Conservation (phyloP, 2,797 vertebrate species). For the Pipistrellus nathusii region DNA sequence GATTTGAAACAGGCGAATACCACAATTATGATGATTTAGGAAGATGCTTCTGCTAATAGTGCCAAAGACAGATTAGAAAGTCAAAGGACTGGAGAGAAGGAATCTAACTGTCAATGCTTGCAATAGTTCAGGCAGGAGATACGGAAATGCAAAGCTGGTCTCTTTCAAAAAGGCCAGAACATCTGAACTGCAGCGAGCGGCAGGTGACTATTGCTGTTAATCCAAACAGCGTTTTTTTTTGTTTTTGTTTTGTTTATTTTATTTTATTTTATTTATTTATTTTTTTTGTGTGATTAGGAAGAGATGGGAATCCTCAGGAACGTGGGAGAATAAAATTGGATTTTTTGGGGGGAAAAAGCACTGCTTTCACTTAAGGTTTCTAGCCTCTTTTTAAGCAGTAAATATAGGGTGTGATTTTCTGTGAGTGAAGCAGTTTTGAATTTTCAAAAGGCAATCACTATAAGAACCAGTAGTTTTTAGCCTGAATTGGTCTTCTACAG, state of each 20-base stretch:
- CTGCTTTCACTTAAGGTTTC: not conserved
- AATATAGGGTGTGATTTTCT: slow-evolving; percentile 45
- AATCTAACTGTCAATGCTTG: not conserved
- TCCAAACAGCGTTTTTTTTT: slow-evolving; percentile 18
- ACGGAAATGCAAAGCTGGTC: not conserved
- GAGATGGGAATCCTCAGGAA: slow-evolving; percentile 41
- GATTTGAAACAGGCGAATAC: not conserved
- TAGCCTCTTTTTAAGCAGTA: slow-evolving; percentile 39
- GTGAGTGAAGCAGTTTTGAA: slow-evolving; percentile 29
- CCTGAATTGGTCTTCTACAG: not conserved
- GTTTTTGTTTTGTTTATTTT: too few species aligned
- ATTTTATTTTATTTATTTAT: too few species aligned
- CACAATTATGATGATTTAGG: not conserved
- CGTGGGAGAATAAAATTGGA: not conserved
- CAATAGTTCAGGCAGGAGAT: not conserved
- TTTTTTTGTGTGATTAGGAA: slow-evolving; percentile 51
- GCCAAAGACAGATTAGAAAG: not conserved
- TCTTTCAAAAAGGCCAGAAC: not conserved
- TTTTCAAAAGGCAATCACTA: slow-evolving; percentile 1
- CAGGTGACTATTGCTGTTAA: not conserved
- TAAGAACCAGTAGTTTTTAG: not conserved
- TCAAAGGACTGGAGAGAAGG: not conserved
- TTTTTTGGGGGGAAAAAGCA: slow-evolving; percentile 29
- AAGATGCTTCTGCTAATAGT: not conserved
- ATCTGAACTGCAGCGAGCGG: not conserved